Conservation (phyloP, 2,888 invertebrate species). For the Vannuccia rotundouncinata region DNA sequence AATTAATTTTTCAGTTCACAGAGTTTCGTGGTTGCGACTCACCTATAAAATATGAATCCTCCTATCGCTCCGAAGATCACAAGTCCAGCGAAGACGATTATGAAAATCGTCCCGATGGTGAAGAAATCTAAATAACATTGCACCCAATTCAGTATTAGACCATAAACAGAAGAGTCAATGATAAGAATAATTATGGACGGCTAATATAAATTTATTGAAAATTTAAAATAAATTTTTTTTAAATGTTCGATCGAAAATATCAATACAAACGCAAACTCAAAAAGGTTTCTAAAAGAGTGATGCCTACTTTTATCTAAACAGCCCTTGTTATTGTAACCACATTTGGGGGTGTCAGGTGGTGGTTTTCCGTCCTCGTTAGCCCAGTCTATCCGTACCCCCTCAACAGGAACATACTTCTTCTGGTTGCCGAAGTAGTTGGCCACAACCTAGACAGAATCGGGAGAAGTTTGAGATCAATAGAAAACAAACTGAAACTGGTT, state of each 20-base stretch:
- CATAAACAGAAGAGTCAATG: too few relatives aligned
- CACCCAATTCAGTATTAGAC: too few relatives aligned
- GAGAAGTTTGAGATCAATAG: not conserved
- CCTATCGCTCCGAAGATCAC: constrained; percentile 4
- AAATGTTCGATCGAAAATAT: too few relatives aligned
- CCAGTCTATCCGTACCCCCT: constrained; percentile 51
- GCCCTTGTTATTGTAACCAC: constrained; percentile 39
- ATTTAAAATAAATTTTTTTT: too few relatives aligned
- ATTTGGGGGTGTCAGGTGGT: constrained; percentile 40
- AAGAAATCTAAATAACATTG: not conserved
- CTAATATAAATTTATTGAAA: too few relatives aligned
- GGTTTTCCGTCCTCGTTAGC: constrained; percentile 25
- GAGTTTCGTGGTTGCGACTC: too few relatives aligned
- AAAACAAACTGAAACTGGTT: not conserved
- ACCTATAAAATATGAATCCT: constrained; percentile 3
- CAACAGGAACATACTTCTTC: constrained; percentile 65
- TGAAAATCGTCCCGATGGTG: not conserved
- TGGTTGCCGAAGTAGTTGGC: constrained; percentile 75
- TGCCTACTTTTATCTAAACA: constrained; percentile 1
- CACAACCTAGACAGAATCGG: constrained; percentile 61
- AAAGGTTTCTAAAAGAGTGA: not conserved
- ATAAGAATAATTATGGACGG: too few relatives aligned
- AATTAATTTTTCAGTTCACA: too few relatives aligned
- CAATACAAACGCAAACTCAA: not conserved
- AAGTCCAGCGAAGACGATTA: not conserved